Base-by-base conservation (phyloP, 2,113 vertebrate species). In the Neomonachus schauinslandi region DNA sequence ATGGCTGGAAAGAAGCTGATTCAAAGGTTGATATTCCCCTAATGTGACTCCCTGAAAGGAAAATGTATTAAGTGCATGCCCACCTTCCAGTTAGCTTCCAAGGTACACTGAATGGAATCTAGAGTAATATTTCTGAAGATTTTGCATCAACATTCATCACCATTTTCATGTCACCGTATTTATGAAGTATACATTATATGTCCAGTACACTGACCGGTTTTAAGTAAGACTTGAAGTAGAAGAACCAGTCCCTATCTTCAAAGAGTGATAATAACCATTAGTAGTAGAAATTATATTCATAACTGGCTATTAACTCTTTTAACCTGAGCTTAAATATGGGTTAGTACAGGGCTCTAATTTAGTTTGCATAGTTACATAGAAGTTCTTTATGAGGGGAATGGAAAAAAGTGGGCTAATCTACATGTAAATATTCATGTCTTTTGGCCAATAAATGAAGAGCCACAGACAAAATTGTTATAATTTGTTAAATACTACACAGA, bases 341-440 rank as follows among this genome's bases (percentile, higher is more conserved):
- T 61, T 96, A 39, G 69, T 76, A 57, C 33, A 21, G 46, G 19
- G 10, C 63, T 10, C 63, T 84, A 77, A 82, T 49, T 79, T 65
- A 80, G 26, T 71, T 89, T 26, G 85, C 14, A 19, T 53, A 36
- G 26, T 65, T 89, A n/a, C 1, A 36, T 18, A 28, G 36, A 83
- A 89, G 82, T 93, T 96, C 13, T 74, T 91, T 74, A 21, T 53
- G 31, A 24, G 15, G 24, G 57, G 46, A 92, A 18, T 67, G 71
- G 46, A 94, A 98, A 59, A 26, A 93, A n/a, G 28, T 72, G 28
- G 46, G 10, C 21, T 93, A 42, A 28, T 72, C 88, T 80, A 86
- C 72, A 91, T 92, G 31, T 18, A 89, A 95, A 55, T 79, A 39
- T 67, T 67, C 19, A 8, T 53, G 49, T 31, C 10, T n/a, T 90